A percentile compares a stretch with the other conserved stretches of the same genome.
These are phyloP conservation scores for Oryzias curvinotus DNA, from an alignment of 2,113 vertebrate genomes.

Conservation along the genomic window DNA sequence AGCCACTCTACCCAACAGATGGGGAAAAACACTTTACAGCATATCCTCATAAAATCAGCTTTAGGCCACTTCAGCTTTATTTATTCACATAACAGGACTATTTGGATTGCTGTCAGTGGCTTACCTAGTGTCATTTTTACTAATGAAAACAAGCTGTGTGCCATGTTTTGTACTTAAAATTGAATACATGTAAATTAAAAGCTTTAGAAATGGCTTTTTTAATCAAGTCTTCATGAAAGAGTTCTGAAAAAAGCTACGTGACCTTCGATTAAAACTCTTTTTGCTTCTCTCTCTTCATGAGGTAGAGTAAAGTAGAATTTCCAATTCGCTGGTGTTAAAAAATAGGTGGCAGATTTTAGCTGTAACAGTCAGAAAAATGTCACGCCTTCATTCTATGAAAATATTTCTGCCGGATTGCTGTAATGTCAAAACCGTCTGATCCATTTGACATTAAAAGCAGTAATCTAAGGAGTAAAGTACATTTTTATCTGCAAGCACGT, in stretches of 20 bases:
- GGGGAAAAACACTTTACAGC: slow-evolving; percentile 44
- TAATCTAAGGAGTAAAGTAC: slow-evolving; percentile 1
- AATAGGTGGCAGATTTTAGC: no score
- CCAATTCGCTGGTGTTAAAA: no score
- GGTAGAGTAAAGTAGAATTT: no score
- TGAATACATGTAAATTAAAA: no score
- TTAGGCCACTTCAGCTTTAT: slow-evolving; percentile 29
- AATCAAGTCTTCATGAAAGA: no score
- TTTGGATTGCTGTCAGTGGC: slow-evolving; percentile 27
- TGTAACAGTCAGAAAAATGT: no score
- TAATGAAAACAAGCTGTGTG: slow-evolving; percentile 13
- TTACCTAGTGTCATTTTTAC: slow-evolving; percentile 30
- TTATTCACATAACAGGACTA: slow-evolving; percentile 13
- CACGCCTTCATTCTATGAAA: no score
- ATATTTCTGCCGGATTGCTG: neutral
- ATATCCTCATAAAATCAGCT: slow-evolving; percentile 28
- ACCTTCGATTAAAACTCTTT: no score
- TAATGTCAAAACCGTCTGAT: neutral
- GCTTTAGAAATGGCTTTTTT: no score
- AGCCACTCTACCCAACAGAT: slow-evolving; percentile 34
- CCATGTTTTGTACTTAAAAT: neutral
- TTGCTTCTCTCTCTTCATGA: no score
- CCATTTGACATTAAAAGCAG: neutral
- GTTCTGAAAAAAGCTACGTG: no score
- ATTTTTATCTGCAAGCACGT: neutral